phyloP scores from a whole-genome alignment of 1,140 invertebrate genomes.

The Diabrotica undecimpunctata region DNA sequence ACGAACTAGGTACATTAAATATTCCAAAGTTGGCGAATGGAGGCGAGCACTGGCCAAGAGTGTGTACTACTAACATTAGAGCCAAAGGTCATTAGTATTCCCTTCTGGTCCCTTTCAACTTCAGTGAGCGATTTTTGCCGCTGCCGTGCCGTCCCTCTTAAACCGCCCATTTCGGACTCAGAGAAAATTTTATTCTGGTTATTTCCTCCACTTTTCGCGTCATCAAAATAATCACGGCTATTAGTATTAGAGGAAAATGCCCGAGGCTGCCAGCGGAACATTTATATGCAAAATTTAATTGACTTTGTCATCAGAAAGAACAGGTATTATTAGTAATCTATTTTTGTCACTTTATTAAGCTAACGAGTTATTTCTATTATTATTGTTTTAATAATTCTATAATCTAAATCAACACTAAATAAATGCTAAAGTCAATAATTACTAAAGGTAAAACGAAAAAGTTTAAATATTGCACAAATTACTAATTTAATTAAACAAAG shows the following conservation, averaged over 20 bases:
- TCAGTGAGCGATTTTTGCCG: conserved; percentile 4
- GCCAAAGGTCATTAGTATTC: conserved; percentile 8
- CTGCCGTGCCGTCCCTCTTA: background rate
- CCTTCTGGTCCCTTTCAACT: background rate
- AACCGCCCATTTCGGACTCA: conserved; percentile 1
- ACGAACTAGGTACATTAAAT: conserved; percentile 6
- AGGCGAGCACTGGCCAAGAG: background rate
- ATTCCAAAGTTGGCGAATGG: conserved; percentile 7
- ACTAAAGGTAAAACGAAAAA: too few species aligned
- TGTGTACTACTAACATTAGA: conserved; percentile 2
- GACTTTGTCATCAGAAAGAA: too few species aligned
- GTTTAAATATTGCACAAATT: too few species aligned
- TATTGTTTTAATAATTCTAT: too few species aligned
- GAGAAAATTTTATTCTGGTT: conserved; percentile 3
- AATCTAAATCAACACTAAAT: too few species aligned
- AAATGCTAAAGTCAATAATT: too few species aligned
- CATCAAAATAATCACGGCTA: background rate
- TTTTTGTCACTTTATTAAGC: too few species aligned
- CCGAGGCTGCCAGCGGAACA: too few species aligned
- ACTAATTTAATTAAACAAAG: too few species aligned
- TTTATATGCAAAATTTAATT: too few species aligned
- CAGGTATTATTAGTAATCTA: too few species aligned
- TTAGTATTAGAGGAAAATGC: background rate
- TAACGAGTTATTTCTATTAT: too few species aligned
- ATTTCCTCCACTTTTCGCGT: background rate